phyloP scores from a whole-genome alignment of 2,113 vertebrate genomes.

The Anseranas semipalmata region DNA sequence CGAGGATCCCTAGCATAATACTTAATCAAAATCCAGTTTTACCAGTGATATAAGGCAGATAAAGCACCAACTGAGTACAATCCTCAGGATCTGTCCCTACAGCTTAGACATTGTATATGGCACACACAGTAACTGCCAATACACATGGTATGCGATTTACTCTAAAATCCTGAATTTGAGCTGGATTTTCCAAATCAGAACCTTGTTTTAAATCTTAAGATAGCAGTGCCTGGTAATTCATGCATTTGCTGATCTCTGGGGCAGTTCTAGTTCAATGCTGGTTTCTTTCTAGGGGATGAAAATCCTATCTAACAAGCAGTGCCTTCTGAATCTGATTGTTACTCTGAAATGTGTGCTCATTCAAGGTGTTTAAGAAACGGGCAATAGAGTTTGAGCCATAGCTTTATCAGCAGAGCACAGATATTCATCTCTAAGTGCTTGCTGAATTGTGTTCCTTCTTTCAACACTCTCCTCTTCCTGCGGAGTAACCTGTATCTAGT shows the following conservation, averaged over 20 bases:
- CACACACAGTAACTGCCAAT: background rate
- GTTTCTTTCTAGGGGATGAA: background rate
- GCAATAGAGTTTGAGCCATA: background rate
- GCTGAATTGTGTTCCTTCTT: background rate
- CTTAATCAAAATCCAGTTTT: background rate
- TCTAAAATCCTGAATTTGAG: background rate
- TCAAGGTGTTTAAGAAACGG: background rate
- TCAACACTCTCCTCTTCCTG: constrained; percentile 34
- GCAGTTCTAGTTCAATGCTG: background rate
- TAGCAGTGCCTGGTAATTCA: background rate
- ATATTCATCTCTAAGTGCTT: constrained; percentile 22
- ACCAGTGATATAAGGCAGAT: background rate
- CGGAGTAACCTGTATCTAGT: background rate
- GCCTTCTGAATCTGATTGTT: background rate
- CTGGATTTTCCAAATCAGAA: constrained; percentile 35
- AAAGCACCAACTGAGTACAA: background rate
- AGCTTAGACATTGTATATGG: background rate
- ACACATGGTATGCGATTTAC: background rate
- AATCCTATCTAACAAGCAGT: background rate
- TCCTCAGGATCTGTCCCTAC: background rate
- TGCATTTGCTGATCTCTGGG: background rate
- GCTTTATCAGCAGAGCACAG: constrained; percentile 8
- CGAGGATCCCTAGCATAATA: background rate
- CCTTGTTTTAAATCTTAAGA: constrained; percentile 9
- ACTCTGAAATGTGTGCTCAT: background rate